Base-by-base conservation (phyloP, 2,113 vertebrate species). In the Nibea albiflora region DNA sequence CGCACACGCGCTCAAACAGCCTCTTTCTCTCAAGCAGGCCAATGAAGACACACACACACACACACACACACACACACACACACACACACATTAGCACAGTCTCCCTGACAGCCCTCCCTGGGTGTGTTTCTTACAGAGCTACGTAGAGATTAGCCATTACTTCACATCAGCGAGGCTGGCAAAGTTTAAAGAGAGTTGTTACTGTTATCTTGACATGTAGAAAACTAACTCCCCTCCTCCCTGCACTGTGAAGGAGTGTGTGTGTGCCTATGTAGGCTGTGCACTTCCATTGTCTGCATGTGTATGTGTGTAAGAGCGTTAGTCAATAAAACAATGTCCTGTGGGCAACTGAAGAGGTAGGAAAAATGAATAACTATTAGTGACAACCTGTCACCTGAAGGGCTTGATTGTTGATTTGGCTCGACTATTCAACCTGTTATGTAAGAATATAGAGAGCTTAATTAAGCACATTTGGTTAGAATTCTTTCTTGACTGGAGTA, bases 131-230 rank as follows among this genome's bases (percentile, higher is more conserved):
- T 82, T 50, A 39, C 47, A 78, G 81, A 11, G 71, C 66, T 79
- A 44, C 42, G 3, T 71, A 69, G 39, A 80, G 72, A 88, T 83
- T 79, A 62, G 64, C 64, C 58, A 85, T 92, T 87, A 88, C 84
- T 84, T 89, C 39, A 66, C 56, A 78, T 87, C 54, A 80, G 61
- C 64, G 4, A 82, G 11, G 69, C 46, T 53, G 67, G 52, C 68
- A 58, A 83, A 69, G 62, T 74, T 88, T 75, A 81, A 65, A 83
- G 50, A 82, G 70, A 87, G 73, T 66, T 68, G 68, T 69, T 65
- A 67, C 46, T 31, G 53, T 73, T 78, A 61, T 80, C 63, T 76
- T 85, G 68, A 81, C 76, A 80, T 6, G 8, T 35, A 81, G n/a
- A 62, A 77, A 87, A 74, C 47, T 6, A 54, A 72, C 26, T 47